phyloP scores from a whole-genome alignment of 2,888 invertebrate species.

The Chalcosyrphus nemorum region DNA sequence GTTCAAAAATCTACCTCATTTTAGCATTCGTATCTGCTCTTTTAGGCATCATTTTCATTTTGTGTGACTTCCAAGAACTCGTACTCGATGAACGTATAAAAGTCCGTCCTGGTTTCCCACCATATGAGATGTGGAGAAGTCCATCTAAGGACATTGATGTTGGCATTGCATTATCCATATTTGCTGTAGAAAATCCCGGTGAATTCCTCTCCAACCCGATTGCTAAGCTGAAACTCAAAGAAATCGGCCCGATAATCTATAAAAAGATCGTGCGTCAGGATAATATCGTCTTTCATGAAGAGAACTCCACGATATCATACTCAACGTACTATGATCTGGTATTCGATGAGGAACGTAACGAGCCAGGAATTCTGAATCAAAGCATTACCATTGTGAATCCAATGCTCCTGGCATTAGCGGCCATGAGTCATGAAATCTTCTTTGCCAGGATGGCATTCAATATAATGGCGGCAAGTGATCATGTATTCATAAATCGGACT shows the following conservation, averaged over 20 bases:
- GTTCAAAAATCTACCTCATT: constrained; percentile 27
- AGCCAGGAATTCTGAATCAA: constrained; percentile 83
- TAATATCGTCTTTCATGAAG: constrained; percentile 62
- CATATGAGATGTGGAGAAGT: constrained; percentile 82
- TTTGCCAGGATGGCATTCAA: constrained; percentile 44
- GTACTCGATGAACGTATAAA: constrained; percentile 54
- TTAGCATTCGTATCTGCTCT: constrained; percentile 2
- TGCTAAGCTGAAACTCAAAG: constrained; percentile 85
- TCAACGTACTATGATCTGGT: constrained; percentile 77
- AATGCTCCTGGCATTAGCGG: constrained; percentile 53
- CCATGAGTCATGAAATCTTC: constrained; percentile 42
- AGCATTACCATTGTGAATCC: constrained; percentile 81
- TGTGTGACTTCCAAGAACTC: constrained; percentile 52
- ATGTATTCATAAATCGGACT: constrained; percentile 82
- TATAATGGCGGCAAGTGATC: constrained; percentile 31
- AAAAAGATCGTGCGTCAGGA: constrained; percentile 42
- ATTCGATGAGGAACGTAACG: constrained; percentile 84
- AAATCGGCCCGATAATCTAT: constrained; percentile 86
- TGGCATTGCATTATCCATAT: constrained; percentile 85
- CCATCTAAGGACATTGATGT: constrained; percentile 84
- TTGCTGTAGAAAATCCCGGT: constrained; percentile 89
- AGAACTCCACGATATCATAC: constrained; percentile 81
- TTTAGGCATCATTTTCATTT: constrained; percentile 24
- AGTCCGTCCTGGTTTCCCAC: constrained; percentile 50
- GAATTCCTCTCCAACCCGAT: constrained; percentile 86